Percentiles rank a stretch among this genome's conserved stretches.
Conservation (phyloP, 1,140 invertebrate species). For the Archivesica marissinica region DNA sequence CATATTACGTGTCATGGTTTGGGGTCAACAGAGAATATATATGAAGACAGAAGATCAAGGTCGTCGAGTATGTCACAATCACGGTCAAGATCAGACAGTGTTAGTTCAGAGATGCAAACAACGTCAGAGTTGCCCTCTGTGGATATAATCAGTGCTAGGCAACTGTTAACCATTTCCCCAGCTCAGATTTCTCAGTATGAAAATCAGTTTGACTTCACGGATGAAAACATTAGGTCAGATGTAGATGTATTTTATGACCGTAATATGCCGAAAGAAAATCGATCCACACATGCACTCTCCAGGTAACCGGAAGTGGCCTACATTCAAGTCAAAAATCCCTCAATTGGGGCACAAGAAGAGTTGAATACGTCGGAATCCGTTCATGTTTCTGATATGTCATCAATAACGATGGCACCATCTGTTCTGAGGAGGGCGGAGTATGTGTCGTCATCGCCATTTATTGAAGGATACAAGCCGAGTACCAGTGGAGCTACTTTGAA, state of each 20-base stretch:
- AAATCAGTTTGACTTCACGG: background rate
- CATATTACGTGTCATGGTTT: background rate
- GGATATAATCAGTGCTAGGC: background rate
- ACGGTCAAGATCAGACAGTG: conserved; percentile 3
- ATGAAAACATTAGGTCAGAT: background rate
- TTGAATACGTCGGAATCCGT: background rate
- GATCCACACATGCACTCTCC: background rate
- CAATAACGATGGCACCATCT: background rate
- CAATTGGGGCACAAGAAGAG: background rate
- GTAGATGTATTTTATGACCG: background rate
- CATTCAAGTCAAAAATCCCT: background rate
- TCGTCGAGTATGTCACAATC: background rate
- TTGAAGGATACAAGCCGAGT: background rate
- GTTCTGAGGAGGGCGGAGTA: background rate
- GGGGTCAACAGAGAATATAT: background rate
- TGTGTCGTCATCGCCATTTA: background rate
- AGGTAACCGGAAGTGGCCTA: background rate
- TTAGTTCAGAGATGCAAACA: background rate
- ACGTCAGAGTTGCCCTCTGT: background rate
- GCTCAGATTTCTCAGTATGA: background rate
- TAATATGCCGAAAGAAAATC: background rate
- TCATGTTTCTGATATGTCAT: conserved; percentile 4
- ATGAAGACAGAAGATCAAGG: background rate
- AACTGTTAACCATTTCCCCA: background rate
- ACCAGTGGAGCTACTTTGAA: background rate